Base-by-base conservation (phyloP, 2,113 vertebrate species). In the Hucho hucho region DNA sequence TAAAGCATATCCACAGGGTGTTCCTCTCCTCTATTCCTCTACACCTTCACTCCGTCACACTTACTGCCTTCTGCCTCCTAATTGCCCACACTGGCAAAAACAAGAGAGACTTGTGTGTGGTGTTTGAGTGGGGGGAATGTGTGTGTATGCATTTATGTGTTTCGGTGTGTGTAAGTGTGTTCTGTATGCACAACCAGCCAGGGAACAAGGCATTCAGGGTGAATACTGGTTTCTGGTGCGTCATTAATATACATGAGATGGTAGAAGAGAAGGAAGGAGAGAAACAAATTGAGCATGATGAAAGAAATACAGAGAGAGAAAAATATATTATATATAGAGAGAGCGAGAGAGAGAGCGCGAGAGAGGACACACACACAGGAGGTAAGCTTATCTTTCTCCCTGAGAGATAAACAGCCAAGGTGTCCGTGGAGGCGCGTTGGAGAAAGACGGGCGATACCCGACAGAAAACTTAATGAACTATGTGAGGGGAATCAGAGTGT, bases 71-170 rank as follows among this genome's bases (percentile, higher is more conserved):
- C 24, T 22, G 59, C 59, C 59, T 63, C 20, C n/a, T 63, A 63
- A 63, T 63, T 63, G 59, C n/a, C 59, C 49, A 0, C 28, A n/a
- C 28, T 20, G 32, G 3, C 32, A 68, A 37, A 68, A 68, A 16
- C 9, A 28, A 20, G 25, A n/a, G 1, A n/a, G 6, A 22, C 16
- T 14, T 20, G 16, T 43, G 65, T 67, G 65, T 67, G 65, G 65
- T 67, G 65, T 67, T 14, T 67, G 65, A 29, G 26, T 29, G 65
- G 37, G 65, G 65, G 5, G 65, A 29, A 25, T 37, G 65, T 67
- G 65, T 67, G 65, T 67, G 65, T 18, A 5, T 53, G 49, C 18
- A 18, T 5, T 2, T 11, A 11, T 43, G 37, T 12, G 37, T 43
- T 43, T 43, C 37, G 11, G 49, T 18, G 49, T 49, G 47, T 14